Conservation (phyloP, 2,113 vertebrate genomes). For the Electrona antarctica region DNA sequence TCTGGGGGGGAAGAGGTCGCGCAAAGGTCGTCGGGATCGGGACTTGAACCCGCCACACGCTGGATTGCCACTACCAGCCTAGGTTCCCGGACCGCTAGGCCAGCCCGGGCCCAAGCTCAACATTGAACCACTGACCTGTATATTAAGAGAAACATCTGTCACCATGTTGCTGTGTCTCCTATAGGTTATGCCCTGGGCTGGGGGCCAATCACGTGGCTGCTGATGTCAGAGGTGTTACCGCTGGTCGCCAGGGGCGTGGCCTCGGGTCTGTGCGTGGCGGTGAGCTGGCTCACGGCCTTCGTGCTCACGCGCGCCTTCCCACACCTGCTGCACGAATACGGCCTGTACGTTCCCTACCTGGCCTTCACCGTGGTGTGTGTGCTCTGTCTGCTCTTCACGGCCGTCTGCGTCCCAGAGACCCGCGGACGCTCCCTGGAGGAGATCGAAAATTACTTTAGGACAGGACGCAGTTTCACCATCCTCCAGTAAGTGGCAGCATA, state of each 20-base stretch:
- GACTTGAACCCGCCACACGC: no score
- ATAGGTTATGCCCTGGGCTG: slow-evolving; percentile 96
- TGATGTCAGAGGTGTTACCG: slow-evolving; percentile 95
- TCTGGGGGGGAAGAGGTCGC: no score
- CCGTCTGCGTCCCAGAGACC: slow-evolving; percentile 90
- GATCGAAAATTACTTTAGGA: slow-evolving; percentile 91
- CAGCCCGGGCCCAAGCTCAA: background rate
- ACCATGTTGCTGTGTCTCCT: slow-evolving; percentile 16
- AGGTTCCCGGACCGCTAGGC: no score
- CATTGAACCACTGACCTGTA: background rate
- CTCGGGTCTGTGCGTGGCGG: slow-evolving; percentile 88
- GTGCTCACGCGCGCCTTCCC: slow-evolving; percentile 85
- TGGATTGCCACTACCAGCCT: no score
- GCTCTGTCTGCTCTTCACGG: slow-evolving; percentile 86
- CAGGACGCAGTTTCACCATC: slow-evolving; percentile 75
- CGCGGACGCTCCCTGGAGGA: slow-evolving; percentile 90
- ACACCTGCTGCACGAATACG: slow-evolving; percentile 80
- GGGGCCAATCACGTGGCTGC: slow-evolving; percentile 97
- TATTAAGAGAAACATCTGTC: no score
- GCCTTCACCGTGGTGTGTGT: slow-evolving; percentile 84
- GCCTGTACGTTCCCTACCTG: slow-evolving; percentile 88
- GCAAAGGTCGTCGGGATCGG: no score
- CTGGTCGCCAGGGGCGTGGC: slow-evolving; percentile 86
- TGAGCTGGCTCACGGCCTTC: slow-evolving; percentile 96
- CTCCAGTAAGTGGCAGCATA: background rate